phyloP scores from a whole-genome alignment of 2,888 invertebrate genomes.

The Antheraea assamensis region DNA sequence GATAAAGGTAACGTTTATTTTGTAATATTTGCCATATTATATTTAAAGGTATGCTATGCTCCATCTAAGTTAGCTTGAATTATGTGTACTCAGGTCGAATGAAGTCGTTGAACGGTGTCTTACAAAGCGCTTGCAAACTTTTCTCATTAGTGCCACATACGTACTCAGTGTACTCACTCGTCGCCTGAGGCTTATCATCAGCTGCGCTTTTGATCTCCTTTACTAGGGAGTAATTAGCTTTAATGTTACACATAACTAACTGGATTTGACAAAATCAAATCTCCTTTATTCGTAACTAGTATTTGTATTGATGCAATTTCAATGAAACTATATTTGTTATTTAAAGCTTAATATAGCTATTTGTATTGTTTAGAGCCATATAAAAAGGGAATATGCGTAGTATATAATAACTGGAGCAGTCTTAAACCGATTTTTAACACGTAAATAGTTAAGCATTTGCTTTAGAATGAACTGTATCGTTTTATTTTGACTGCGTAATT shows the following conservation, averaged over 20 bases:
- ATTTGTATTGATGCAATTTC: neutral
- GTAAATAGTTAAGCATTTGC: too few relatives aligned
- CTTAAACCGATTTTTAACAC: too few relatives aligned
- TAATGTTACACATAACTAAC: neutral
- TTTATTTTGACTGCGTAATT: too few relatives aligned
- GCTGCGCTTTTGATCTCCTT: constrained; percentile 1
- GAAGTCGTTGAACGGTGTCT: constrained; percentile 8
- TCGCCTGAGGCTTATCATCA: neutral
- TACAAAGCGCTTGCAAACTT: constrained; percentile 10
- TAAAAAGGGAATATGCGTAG: too few relatives aligned
- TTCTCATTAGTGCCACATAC: constrained; percentile 12
- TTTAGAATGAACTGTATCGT: too few relatives aligned
- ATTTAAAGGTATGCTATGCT: neutral
- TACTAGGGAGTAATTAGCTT: constrained; percentile 5
- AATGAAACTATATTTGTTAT: neutral
- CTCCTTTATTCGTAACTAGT: neutral
- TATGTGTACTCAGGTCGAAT: neutral
- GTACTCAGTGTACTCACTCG: neutral
- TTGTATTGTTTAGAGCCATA: too few relatives aligned
- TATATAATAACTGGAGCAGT: too few relatives aligned
- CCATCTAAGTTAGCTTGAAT: neutral
- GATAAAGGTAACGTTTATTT: neutral
- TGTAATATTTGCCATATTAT: neutral
- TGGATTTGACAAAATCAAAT: neutral
- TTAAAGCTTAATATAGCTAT: too few relatives aligned